Conservation (phyloP, 2,113 vertebrate species). For the Platichthys flesus region DNA sequence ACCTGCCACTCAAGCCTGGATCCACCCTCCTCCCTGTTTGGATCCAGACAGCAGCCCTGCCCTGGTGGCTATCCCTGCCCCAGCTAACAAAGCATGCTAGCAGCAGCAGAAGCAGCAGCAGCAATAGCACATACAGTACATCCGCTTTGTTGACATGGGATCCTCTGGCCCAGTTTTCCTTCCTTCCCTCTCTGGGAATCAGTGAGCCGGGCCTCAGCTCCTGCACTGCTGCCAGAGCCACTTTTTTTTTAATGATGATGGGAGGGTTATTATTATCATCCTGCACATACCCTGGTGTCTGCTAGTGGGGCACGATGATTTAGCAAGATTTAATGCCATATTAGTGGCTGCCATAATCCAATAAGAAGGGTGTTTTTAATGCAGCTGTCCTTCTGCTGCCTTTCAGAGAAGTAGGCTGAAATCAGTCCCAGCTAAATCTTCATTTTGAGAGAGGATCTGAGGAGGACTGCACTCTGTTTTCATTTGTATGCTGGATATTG, state of each 20-base stretch:
- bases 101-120: conserved; percentile 21
- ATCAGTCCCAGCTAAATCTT: neutral
- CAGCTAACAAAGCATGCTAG: conserved; percentile 80
- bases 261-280: conserved; percentile 12
- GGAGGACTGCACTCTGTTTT: neutral
- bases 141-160: conserved; percentile 81
- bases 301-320: conserved; percentile 12
- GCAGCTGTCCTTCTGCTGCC: neutral
- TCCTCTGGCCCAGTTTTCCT: conserved; percentile 68
- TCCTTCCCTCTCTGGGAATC: conserved; percentile 38
- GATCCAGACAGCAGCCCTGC: conserved; percentile 45
- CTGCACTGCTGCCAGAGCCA: conserved; percentile 14
- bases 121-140: conserved; percentile 18
- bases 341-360: conserved; percentile 10
- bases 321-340: conserved; percentile 21
- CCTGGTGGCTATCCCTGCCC: conserved; percentile 48
- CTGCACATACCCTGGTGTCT: neutral
- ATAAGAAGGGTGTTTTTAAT: neutral
- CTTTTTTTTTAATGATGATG: conserved; percentile 1
- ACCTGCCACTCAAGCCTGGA: neutral
- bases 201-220: conserved; percentile 7
- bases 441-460: neutral
- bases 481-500: neutral
- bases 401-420: neutral
- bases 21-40: neutral